Evolutionary conservation across 2,113 vertebrate species (phyloP), one percentile per base, ranked within the genome.

Genomic region (Philantomba maxwellii): DNA sequence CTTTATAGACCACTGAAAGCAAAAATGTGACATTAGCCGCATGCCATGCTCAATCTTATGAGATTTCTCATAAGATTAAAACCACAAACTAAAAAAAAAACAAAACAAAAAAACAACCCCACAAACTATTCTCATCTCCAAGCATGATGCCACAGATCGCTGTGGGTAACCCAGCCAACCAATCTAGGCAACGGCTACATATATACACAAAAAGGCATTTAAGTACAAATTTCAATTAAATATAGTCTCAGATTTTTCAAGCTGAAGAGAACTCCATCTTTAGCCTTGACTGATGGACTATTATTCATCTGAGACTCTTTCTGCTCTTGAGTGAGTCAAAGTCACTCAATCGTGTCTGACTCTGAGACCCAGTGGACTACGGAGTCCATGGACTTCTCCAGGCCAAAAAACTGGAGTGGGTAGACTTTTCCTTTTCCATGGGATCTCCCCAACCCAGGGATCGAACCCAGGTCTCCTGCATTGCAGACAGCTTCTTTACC

Each of bases 21-120:
- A 45, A 75, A 53, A 62, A 95, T 28, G 36, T 5, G 10, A 90
- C 51, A 66, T 62, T 77, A 64, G n/a, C 60, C 5, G 12, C 30
- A 45, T 21, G 13, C 36, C 47, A 84, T 13, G 81, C 90, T 73
- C 53, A 51, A 43, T 19, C n/a, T n/a, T n/a, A n/a, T n/a, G n/a
- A n/a, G n/a, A n/a, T 51, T 84, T 62, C 80, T 94, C n/a, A 62
- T 75, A 55, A 55, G 81, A 85, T 90, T 85, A 53, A 85, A 89
- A 75, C 33, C 60, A 82, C 39, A 49, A 70, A 89, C 33, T 47
- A 39, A 73, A 39, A 39, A 70, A 70, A 12, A 66, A 17, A 66
- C 36, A 6, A 12, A 36, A 6, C 16, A 36, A 66, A 66, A 66
- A 64, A 66, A 21, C 1, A 30, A 30, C 0, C 66, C 39, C 60